Evolutionary conservation across 2,797 vertebrate species (phyloP).

Genomic region (Enteromius argenteus): DNA sequence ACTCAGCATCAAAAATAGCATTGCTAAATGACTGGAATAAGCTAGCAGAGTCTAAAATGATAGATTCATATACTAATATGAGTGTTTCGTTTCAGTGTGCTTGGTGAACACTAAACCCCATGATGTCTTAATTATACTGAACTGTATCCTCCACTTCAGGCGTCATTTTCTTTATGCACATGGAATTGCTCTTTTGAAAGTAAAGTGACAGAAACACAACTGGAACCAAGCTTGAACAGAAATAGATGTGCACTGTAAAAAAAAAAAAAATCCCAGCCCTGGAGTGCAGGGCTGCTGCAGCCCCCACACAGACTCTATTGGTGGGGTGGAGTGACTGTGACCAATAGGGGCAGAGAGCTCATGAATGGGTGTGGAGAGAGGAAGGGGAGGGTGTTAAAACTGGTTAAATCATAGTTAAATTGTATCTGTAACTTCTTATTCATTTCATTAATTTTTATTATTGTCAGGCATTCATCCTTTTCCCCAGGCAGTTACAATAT

Average conservation of each 20-base stretch:
- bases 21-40: neutral
- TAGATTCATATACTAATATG: neutral
- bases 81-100: neutral
- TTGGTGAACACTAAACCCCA: neutral
- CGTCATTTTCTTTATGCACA: neutral
- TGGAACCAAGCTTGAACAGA: slow-evolving; percentile 70
- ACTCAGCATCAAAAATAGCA: neutral
- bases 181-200: slow-evolving; percentile 3
- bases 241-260: slow-evolving; percentile 72
- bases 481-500: neutral
- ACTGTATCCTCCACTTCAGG: neutral
- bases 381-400: slow-evolving; percentile 57
- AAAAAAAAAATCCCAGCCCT: slow-evolving; percentile 74
- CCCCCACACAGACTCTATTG: slow-evolving; percentile 78
- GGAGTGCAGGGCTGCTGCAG: slow-evolving; percentile 79
- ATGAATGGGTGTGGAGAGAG: slow-evolving; percentile 50
- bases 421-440: neutral
- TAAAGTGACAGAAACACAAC: slow-evolving; percentile 9
- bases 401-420: slow-evolving; percentile 49
- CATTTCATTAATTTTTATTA: neutral
- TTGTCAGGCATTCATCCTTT: neutral
- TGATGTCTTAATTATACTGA: slow-evolving; percentile 2
- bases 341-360: slow-evolving; percentile 77
- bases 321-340: slow-evolving; percentile 78
- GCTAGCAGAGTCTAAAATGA: neutral